phyloP scores from a whole-genome alignment of 2,797 vertebrate species.

The Sebastes oblongus region DNA sequence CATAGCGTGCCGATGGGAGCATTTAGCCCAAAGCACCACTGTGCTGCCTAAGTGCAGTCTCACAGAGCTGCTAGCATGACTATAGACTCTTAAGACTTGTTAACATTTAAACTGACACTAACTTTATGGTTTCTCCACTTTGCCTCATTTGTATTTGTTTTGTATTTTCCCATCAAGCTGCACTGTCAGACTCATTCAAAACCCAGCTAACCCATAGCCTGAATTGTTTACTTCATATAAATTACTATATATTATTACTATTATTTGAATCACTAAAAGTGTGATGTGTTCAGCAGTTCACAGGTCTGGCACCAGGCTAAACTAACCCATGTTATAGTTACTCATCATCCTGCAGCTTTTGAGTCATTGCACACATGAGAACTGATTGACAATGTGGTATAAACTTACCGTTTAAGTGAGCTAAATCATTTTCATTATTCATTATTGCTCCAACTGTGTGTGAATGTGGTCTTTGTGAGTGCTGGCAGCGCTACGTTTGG shows the following conservation, averaged over 20 bases:
- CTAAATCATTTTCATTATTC: neutral
- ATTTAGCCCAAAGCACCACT: neutral
- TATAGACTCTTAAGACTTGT: neutral
- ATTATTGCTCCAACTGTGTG: neutral
- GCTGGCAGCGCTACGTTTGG: slow-evolving; percentile 10
- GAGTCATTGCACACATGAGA: neutral
- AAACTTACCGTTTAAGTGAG: neutral
- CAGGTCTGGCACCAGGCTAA: neutral
- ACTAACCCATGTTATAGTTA: neutral
- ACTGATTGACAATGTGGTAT: neutral
- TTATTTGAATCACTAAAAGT: neutral
- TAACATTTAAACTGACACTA: neutral
- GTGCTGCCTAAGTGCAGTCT: too few species aligned
- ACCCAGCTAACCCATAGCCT: neutral
- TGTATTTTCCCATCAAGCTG: neutral
- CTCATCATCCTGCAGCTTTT: neutral
- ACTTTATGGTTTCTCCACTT: neutral
- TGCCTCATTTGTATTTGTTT: neutral
- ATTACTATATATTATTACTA: neutral
- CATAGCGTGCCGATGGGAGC: neutral
- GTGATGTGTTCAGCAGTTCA: neutral
- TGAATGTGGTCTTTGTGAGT: slow-evolving; percentile 34
- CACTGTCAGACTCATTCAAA: neutral
- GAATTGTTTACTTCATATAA: neutral
- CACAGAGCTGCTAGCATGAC: neutral